Conservation (phyloP, 2,888 invertebrate species). For the Anaspis maculata region DNA sequence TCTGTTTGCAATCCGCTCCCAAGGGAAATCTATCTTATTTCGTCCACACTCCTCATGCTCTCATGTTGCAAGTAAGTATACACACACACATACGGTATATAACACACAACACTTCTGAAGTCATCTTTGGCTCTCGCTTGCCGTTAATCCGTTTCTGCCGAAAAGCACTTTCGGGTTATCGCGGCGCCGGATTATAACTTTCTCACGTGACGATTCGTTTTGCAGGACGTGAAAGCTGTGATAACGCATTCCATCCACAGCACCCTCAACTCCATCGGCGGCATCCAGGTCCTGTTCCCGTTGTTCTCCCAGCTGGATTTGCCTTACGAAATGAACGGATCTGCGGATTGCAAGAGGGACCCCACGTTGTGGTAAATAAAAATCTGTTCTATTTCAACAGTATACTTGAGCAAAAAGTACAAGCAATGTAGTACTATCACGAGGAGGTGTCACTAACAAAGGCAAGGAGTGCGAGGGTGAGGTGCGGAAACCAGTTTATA, state of each 20-base stretch:
- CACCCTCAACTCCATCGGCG: constrained; percentile 97
- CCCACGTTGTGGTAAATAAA: constrained; percentile 70
- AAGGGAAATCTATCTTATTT: constrained; percentile 97
- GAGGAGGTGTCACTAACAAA: too few relatives aligned
- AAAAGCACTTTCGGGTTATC: too few relatives aligned
- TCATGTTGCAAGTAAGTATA: constrained; percentile 85
- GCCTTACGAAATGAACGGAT: constrained; percentile 72
- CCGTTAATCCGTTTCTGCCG: too few relatives aligned
- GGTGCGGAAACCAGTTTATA: too few relatives aligned
- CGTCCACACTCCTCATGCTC: constrained; percentile 98
- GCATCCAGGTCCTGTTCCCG: constrained; percentile 96
- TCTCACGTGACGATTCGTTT: constrained; percentile 17
- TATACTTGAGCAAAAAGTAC: too few relatives aligned
- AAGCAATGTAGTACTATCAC: too few relatives aligned
- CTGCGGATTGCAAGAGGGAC: constrained; percentile 76
- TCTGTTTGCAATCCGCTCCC: constrained; percentile 96
- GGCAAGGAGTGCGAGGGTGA: too few relatives aligned
- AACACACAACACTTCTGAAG: too few relatives aligned
- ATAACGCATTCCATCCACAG: constrained; percentile 99
- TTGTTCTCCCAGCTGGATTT: constrained; percentile 95
- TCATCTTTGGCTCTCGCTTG: too few relatives aligned
- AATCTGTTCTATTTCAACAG: background rate
- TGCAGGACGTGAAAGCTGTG: constrained; percentile 96
- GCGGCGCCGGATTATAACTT: too few relatives aligned
- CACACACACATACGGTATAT: too few relatives aligned